These are phyloP conservation scores for Napeogenes sylphis DNA, from an alignment of 2,888 invertebrate genomes.

Conservation along the genomic window DNA sequence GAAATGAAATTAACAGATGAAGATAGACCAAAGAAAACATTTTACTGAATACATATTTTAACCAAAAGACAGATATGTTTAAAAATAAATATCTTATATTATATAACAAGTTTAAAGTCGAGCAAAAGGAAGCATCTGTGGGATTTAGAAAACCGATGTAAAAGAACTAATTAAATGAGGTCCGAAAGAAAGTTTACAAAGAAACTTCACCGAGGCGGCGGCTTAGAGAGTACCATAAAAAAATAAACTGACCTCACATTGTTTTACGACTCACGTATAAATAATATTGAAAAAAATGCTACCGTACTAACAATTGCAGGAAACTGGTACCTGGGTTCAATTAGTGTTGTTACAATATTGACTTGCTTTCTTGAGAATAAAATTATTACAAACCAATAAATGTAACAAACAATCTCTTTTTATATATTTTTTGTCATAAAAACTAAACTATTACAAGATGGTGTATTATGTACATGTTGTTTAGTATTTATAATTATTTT, in stretches of 20 bases:
- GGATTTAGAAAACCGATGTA: constrained; percentile 2
- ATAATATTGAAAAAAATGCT: constrained; percentile 54
- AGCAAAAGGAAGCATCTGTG: neutral
- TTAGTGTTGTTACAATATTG: constrained; percentile 8
- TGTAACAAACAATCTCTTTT: constrained; percentile 4
- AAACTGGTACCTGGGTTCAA: constrained; percentile 31
- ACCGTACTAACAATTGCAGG: constrained; percentile 42
- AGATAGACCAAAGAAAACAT: too few relatives aligned
- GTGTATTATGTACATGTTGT: too few relatives aligned
- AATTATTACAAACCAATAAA: constrained; percentile 1
- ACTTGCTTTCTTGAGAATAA: constrained; percentile 20
- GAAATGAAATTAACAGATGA: too few relatives aligned
- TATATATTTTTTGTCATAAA: neutral
- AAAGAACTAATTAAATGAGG: constrained; percentile 3
- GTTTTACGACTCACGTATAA: constrained; percentile 47
- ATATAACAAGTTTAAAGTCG: too few relatives aligned
- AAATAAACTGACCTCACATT: constrained; percentile 58
- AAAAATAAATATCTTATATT: too few relatives aligned
- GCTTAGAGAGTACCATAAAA: constrained; percentile 58
- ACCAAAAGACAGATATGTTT: too few relatives aligned
- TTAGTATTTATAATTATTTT: too few relatives aligned
- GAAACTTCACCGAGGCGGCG: constrained; percentile 42
- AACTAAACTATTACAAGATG: too few relatives aligned
- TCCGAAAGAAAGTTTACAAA: constrained; percentile 55
- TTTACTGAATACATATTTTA: too few relatives aligned